Percentiles rank a stretch among this genome's conserved stretches.
Evolutionary conservation across 2,113 vertebrate genomes (phyloP).

Genomic region (Gobio gobio): DNA sequence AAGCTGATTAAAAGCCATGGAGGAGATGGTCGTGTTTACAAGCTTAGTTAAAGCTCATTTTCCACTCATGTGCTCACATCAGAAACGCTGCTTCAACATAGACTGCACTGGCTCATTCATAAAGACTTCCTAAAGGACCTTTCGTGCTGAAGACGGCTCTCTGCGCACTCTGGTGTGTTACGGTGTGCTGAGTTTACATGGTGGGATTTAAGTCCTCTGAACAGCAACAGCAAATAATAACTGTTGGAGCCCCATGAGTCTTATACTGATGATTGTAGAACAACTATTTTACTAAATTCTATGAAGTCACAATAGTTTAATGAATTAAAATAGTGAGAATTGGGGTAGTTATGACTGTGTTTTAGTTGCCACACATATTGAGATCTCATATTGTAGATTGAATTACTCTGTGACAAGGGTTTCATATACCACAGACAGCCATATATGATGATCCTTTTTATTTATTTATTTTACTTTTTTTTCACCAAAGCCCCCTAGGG

Average conservation of each 20-base stretch:
- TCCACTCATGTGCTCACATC: slow-evolving; percentile 40
- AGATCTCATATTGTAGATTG: too few relatives aligned
- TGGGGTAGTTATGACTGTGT: background rate
- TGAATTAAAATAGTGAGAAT: background rate
- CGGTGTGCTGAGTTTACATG: background rate
- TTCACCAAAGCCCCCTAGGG: too few relatives aligned
- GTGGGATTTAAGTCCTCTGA: background rate
- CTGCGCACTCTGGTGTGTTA: background rate
- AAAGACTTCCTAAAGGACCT: background rate
- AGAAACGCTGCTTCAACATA: background rate
- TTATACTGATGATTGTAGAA: background rate
- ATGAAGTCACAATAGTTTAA: background rate
- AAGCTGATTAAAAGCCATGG: slow-evolving; percentile 39
- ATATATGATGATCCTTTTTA: too few relatives aligned
- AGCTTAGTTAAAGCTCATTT: slow-evolving; percentile 51
- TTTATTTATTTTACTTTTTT: too few relatives aligned
- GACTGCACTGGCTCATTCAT: background rate
- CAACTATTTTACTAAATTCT: background rate
- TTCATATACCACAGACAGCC: too few relatives aligned
- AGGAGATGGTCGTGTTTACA: slow-evolving; percentile 44
- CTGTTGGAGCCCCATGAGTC: background rate
- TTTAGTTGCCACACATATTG: too few relatives aligned
- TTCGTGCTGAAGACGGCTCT: background rate
- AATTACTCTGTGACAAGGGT: too few relatives aligned
- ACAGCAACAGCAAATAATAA: background rate